Evolutionary conservation across 1,140 invertebrate genomes (phyloP), one percentile per base, ranked within the genome.

Genomic region (Atopsyche davidsoni): DNA sequence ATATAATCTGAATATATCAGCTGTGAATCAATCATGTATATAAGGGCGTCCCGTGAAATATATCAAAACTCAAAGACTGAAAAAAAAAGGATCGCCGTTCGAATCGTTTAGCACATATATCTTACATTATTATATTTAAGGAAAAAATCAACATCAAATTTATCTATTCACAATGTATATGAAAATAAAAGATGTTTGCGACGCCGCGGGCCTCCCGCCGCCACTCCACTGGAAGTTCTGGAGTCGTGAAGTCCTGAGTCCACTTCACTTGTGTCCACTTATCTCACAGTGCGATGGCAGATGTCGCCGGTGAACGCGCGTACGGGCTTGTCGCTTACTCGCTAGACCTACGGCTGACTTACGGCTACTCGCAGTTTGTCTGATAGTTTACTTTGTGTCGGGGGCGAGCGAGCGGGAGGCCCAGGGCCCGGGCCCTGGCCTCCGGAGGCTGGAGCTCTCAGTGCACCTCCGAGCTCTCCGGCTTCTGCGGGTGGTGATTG

Each of bases 401-500:
- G 45, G 36, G 6, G 25, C 34, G 54, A 45, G 35, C 22, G 46
- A 9, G 19, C 10, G 11, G 41, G 50, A 18, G 4, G 38, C 28
- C 24, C 32, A 16, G 23, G 39, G 11, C n/a, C n/a, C 22, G 46
- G 9, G 19, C 10, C 17, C 34, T 46, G 17, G 4, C 28, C 28
- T 24, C 32, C 10, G 23, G 39, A 7, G 31, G 35, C 23, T 11
- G 19, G 47, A 46, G 55, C 36, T 62, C 69, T 71, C 72, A 75
- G 65, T 73, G 72, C 54, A 73, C 70, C 58, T 75, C 75, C 35
- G 73, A 75, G 44, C 70, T 67, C 67, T 81, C 79, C 57, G 78
- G 76, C 66, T 81, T 78, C 41, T 63, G 69, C 63, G 79, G 70
- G 66, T 78, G 78, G 64, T 80, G 80, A 64, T 81, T 81, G 54